Evolutionary conservation across 2,113 vertebrate species (phyloP), one percentile per base, ranked within the genome.

Genomic region (Atractosteus spatula): DNA sequence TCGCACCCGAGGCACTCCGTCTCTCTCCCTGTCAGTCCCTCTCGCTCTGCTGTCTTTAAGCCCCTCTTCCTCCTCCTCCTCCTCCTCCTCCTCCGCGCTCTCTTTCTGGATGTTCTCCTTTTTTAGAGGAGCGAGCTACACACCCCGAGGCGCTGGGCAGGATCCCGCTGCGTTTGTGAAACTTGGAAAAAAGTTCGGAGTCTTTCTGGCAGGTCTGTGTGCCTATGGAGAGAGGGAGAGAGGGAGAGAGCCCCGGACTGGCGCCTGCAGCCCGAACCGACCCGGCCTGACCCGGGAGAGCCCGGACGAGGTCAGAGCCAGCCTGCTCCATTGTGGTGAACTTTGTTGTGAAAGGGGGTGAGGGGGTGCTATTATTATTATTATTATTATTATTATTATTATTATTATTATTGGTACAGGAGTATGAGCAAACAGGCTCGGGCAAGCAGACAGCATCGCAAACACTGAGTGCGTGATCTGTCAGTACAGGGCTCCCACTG

Each of bases 81-180:
- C 8, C 47, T 51, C 47, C 8, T 10, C 10, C 47, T 51, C 47
- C 47, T 51, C 29, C 29, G 29, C 29, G 29, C 29, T 29, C 29
- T 29, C 29, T 29, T 29, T 29, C 29, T 29, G 29, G 29, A 29
- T 29, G 29, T 29, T 29, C 29, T 29, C 29, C 29, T 2, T 29
- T 29, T 29, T 5, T 51, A 5, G 47, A 10, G 47, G 5, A 2
- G 47, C 8, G 47, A 3, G 47, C 41, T 29, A 14, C 69, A 81
- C 84, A 84, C 83, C 82, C 82, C 81, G 84, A 12, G 71, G 81
- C 80, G 79, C 69, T 76, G 76, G 78, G 83, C 78, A 57, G 85
- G 77, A 41, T 79, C 88, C 86, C 79, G 85, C 84, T 83, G 86
- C 12, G 85, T 78, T 71, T 78, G 64, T 79, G 81, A 16, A 67